Conservation (phyloP, 2,113 vertebrate species). For the Corythaeola cristata region DNA sequence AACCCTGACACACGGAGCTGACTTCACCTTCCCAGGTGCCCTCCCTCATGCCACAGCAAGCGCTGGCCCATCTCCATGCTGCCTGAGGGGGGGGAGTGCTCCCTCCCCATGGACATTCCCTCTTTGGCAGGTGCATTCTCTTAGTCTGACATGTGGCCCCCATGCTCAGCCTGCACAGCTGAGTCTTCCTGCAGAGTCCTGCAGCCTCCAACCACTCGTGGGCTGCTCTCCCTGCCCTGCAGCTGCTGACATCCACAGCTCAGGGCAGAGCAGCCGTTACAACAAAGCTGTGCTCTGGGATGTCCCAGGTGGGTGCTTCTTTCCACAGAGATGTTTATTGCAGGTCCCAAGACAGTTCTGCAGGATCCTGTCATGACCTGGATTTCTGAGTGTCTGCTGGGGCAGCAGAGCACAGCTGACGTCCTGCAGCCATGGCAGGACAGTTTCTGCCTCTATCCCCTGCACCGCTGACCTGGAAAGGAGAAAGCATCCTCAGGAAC, state of each 20-base stretch:
- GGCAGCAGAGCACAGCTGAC: not conserved
- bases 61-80: not conserved
- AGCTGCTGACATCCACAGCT: not conserved
- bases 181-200: not conserved
- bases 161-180: fast-evolving
- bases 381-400: not conserved
- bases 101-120: not conserved
- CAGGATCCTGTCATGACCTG: not conserved
- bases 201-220: not conserved
- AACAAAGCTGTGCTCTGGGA: not conserved
- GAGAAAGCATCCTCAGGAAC: not conserved
- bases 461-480: not conserved
- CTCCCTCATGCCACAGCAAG: not conserved
- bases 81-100: not conserved
- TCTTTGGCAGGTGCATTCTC: not conserved
- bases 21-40: not conserved
- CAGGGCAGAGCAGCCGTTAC: not conserved
- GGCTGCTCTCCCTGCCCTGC: not conserved
- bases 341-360: not conserved
- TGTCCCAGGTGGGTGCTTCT: not conserved
- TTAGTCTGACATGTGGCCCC: not conserved
- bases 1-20: not conserved
- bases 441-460: not conserved
- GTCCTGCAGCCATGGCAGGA: not conserved
- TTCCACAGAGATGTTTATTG: not conserved